Evolutionary conservation across 2,113 vertebrate genomes (phyloP), one percentile per base, ranked within the genome.

Genomic region (Varanus komodoensis): DNA sequence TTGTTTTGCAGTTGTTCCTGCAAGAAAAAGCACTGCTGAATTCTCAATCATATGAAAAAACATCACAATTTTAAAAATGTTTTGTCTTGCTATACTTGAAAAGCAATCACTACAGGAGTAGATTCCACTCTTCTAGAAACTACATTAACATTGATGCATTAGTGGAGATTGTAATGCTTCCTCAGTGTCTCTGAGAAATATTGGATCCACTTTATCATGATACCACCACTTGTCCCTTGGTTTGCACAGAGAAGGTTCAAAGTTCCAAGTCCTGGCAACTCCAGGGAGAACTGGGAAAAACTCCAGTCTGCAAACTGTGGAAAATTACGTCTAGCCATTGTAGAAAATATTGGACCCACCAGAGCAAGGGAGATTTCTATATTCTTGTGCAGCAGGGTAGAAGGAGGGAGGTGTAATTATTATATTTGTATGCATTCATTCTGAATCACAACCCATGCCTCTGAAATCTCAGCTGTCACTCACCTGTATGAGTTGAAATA

Each of bases 1-100:
- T 97, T 98, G 93, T 97, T 81, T 93, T 94, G 95, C 82, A 98
- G 34, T 82, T 98, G 98, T 74, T 98, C 98, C 98, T 98, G 95
- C 57, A 96, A 95, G 86, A 96, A 78, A 97, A 0, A n/a, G 87
- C 80, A 15, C 90, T 2, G 12, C 81, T 75, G 89, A 84, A 86
- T 91, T 95, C 92, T 82, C 91, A 69, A 82, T 89, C 84, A 61
- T 61, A 44, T 69, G 81, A 87, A 75, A 87, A 88, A 52, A n/a
- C 69, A 90, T 83, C 17, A 85, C 27, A 71, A 6, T 64, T 64
- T 64, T 61, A n/a, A n/a, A n/a, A n/a, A n/a, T n/a, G 3, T 61
- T 64, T 64, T 64, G 61, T 64, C 19, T 64, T 19, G 77, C 34
- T 44, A 48, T 11, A 57, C 44, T n/a, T 75, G 44, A 74, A 54